Base-by-base conservation (phyloP, 2,113 vertebrate genomes). In the Pandion haliaetus region DNA sequence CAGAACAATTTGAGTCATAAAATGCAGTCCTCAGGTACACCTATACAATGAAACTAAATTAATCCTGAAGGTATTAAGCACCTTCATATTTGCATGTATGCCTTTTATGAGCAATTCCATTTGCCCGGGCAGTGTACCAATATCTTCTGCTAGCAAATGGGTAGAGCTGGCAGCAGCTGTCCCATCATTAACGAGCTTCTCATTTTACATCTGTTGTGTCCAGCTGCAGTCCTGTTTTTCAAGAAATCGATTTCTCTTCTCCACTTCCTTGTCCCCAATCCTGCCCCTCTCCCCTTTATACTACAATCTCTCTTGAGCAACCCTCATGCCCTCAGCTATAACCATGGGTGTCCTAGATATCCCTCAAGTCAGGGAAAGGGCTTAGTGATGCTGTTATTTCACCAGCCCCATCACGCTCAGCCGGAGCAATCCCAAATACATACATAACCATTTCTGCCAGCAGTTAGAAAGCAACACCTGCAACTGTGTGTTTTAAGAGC, bases 261-360 rank as follows among this genome's bases (percentile, higher is more conserved):
- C 14, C 1, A 1, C 5, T 76, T 79, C 38, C 13, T n/a, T 13
- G 6, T 77, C 6, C 9, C 12, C 16, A 28, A 0, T 42, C 21
- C 38, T 74, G 5, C 5, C 5, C 24, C 8, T 5, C 8, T 79
- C 20, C 11, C 4, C 49, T 54, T 71, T 31, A 26, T 31, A 18
- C 18, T 24, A 5, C 17, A 34, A 12, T 25, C 6, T 62, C 20
- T 61, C 44, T 29, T 17, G 44, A 73, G 17, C 8, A 52, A 16
- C 19, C 20, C 9, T 73, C 17, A 9, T 63, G 42, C 14, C 14
- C 24, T 71, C 42, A 45, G 13, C 38, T 79, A 5, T 23, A 69
- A 31, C 42, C 4, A 9, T 7, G 17, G 50, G 18, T 38, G 47
- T 34, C 24, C 11, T 23, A 44, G 4, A 5, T 26, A 36, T 5